phyloP scores from a whole-genome alignment of 2,888 invertebrate species.

The Caenorhabditis auriculariae region DNA sequence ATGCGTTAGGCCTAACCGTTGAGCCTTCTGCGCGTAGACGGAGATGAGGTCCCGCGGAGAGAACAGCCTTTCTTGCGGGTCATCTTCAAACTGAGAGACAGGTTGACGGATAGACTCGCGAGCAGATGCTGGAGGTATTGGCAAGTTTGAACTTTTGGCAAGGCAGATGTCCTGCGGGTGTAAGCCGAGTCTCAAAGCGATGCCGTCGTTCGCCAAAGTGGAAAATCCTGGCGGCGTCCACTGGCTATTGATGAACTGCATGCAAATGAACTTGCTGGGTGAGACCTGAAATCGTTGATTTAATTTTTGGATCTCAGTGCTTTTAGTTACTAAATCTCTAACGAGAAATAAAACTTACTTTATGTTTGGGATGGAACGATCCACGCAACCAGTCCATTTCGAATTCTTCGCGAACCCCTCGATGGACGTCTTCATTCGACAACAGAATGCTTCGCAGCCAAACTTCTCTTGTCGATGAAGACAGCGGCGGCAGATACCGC shows the following conservation, averaged over 20 bases:
- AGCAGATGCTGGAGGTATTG: slow-evolving; percentile 11
- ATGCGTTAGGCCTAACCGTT: too few relatives aligned
- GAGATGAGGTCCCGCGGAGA: too few relatives aligned
- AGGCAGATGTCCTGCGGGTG: slow-evolving; percentile 27
- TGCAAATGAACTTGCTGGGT: slow-evolving; percentile 17
- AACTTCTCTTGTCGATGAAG: slow-evolving; percentile 4
- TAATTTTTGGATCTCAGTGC: neutral
- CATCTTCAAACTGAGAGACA: neutral
- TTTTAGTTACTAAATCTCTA: neutral
- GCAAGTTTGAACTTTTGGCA: slow-evolving; percentile 2
- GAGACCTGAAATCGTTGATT: slow-evolving; percentile 11
- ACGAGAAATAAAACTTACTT: slow-evolving; percentile 1
- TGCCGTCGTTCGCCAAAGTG: slow-evolving; percentile 16
- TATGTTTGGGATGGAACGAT: slow-evolving; percentile 18
- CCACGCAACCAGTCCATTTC: slow-evolving; percentile 25
- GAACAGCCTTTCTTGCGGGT: neutral
- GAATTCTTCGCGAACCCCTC: slow-evolving; percentile 19
- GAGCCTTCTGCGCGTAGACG: too few relatives aligned
- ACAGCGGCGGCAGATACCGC: slow-evolving; percentile 7
- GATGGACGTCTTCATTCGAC: slow-evolving; percentile 14
- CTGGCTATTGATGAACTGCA: slow-evolving; percentile 26
- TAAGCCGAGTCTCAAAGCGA: slow-evolving; percentile 20
- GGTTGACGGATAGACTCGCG: slow-evolving; percentile 13
- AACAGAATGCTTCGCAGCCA: slow-evolving; percentile 23
- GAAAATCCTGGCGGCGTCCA: slow-evolving; percentile 29